Conservation (phyloP, 2,797 vertebrate genomes). For the Neopelma chrysocephalum region DNA sequence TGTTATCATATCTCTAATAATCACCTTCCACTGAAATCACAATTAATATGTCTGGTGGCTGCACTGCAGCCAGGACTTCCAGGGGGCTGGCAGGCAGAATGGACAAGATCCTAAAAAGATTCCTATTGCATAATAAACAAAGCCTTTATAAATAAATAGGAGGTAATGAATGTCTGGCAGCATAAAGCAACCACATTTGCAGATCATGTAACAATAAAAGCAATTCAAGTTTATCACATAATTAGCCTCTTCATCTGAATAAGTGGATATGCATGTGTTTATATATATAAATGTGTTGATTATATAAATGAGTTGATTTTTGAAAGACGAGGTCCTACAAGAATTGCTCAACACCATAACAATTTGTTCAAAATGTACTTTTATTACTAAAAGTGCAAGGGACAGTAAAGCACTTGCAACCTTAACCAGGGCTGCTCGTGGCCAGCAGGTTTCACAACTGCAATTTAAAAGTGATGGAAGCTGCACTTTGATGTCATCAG, state of each 20-base stretch:
- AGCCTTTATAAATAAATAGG: neutral
- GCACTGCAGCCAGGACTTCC: neutral
- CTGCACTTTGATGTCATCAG: conserved; percentile 5
- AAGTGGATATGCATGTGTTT: neutral
- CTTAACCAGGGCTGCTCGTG: neutral
- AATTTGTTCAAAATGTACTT: conserved; percentile 30
- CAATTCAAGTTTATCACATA: neutral
- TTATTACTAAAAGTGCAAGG: neutral
- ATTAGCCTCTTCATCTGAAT: neutral
- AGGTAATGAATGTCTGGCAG: neutral
- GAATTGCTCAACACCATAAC: neutral
- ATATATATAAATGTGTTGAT: neutral
- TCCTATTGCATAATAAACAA: neutral
- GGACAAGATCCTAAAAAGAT: neutral
- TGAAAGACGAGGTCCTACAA: neutral
- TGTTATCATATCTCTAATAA: neutral
- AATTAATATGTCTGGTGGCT: neutral
- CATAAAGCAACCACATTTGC: neutral
- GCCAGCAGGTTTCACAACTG: conserved; percentile 27
- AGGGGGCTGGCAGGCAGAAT: neutral
- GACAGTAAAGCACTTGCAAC: conserved; percentile 9
- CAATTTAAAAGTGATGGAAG: conserved; percentile 41
- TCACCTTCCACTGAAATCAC: neutral
- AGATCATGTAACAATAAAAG: neutral
- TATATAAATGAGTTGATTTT: neutral